A percentile compares a stretch with the other conserved stretches of the same genome.
phyloP scores from a whole-genome alignment of 1,140 invertebrate genomes.

The Himalopsyche phryganea region DNA sequence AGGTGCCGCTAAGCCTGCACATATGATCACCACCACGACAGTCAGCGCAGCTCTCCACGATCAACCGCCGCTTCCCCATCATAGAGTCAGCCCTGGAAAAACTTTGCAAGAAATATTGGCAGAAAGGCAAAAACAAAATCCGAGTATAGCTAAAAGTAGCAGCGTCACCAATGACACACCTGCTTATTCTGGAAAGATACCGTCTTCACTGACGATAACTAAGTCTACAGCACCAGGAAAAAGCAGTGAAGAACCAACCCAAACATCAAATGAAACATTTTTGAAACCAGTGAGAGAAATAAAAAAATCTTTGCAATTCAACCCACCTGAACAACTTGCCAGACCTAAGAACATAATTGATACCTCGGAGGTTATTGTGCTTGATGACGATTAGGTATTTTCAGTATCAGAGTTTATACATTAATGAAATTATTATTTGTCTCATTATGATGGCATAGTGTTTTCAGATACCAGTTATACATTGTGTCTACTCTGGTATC shows the following conservation, averaged over 20 bases:
- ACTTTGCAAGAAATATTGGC: conserved; percentile 61
- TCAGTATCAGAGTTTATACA: background rate
- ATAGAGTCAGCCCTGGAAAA: conserved; percentile 54
- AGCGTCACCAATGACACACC: conserved; percentile 18
- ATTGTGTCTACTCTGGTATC: too few relatives aligned
- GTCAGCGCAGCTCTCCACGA: conserved; percentile 38
- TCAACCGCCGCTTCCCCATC: conserved; percentile 44
- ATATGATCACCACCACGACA: conserved; percentile 40
- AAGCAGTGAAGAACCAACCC: conserved; percentile 17
- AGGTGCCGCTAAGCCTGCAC: conserved; percentile 39
- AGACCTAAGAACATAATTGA: conserved; percentile 42
- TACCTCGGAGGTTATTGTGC: conserved; percentile 46
- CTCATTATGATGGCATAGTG: too few relatives aligned
- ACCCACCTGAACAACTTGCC: conserved; percentile 28
- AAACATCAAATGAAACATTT: conserved; percentile 34
- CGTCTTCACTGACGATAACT: conserved; percentile 48
- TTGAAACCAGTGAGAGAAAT: conserved; percentile 38
- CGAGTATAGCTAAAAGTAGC: conserved; percentile 32
- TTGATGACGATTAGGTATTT: conserved; percentile 47
- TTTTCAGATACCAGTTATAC: too few relatives aligned
- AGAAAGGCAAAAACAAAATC: conserved; percentile 54
- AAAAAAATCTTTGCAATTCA: conserved; percentile 42
- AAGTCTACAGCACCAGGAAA: conserved; percentile 22
- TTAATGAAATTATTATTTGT: too few relatives aligned
- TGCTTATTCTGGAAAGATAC: conserved; percentile 46